These are phyloP conservation scores for Myotis findleyi DNA, from an alignment of 2,797 vertebrate genomes.

Conservation along the genomic window DNA sequence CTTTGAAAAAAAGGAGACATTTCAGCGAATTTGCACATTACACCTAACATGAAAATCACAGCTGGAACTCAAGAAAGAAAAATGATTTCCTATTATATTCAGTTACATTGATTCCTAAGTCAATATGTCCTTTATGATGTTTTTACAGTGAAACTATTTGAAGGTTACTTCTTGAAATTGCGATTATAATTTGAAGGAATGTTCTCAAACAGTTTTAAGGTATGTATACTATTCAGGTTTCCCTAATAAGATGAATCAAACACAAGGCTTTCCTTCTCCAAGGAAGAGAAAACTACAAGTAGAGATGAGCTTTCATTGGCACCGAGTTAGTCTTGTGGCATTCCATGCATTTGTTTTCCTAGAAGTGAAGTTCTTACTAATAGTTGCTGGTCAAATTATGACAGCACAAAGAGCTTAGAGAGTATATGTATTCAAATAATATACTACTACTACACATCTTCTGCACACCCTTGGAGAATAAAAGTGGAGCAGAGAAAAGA, in stretches of 20 bases:
- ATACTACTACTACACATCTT: neutral
- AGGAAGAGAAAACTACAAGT: neutral
- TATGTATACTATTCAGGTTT: neutral
- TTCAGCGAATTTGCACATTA: neutral
- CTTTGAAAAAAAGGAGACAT: neutral
- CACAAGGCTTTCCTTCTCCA: neutral
- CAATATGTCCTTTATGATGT: neutral
- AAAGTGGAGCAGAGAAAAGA: neutral
- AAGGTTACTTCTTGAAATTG: neutral
- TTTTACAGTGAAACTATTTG: slow-evolving; percentile 19
- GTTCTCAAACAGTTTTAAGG: neutral
- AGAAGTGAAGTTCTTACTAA: neutral
- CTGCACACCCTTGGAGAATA: neutral
- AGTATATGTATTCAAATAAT: neutral
- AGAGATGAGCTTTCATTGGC: neutral
- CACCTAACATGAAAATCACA: neutral
- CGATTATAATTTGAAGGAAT: neutral
- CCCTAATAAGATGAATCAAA: neutral
- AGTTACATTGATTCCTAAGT: neutral
- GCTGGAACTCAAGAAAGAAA: neutral
- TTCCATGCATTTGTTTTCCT: neutral
- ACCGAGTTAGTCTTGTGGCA: neutral
- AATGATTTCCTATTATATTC: neutral
- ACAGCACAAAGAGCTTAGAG: neutral
- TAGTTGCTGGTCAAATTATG: neutral